Evolutionary conservation across 2,113 vertebrate species (phyloP).

Genomic region (Centropus unirufus): DNA sequence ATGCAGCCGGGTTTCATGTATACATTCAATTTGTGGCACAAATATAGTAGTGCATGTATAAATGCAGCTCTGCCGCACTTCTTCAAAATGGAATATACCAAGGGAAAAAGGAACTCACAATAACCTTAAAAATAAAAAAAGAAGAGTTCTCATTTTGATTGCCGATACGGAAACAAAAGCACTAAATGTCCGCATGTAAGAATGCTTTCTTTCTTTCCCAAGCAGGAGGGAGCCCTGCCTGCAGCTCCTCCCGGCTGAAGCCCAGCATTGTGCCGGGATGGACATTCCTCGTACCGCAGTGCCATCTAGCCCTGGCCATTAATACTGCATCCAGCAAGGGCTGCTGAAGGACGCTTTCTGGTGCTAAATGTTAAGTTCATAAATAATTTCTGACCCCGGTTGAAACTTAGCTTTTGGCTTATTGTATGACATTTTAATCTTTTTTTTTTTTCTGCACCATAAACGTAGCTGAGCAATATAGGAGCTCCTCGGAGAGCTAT

Average conservation of each 20-base stretch:
- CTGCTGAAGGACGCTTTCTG: not conserved
- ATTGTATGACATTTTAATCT: constrained; percentile 29
- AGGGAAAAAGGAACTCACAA: not conserved
- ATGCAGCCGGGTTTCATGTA: not conserved
- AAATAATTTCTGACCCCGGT: constrained; percentile 59
- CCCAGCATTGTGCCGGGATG: not conserved
- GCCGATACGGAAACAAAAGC: not conserved
- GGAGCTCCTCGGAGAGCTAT: not conserved
- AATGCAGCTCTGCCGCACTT: not conserved
- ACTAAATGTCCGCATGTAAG: not conserved
- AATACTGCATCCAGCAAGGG: not conserved
- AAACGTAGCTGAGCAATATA: constrained; percentile 2
- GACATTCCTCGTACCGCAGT: constrained; percentile 11
- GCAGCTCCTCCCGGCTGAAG: not conserved
- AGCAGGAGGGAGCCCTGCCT: not conserved
- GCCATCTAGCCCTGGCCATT: constrained; percentile 53
- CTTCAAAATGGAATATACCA: not conserved
- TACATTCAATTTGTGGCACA: not conserved
- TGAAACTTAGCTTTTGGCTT: constrained; percentile 47
- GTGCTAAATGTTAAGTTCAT: constrained; percentile 52
- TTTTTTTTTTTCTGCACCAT: constrained; percentile 16
- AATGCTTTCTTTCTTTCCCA: not conserved
- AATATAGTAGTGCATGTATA: not conserved
- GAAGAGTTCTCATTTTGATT: not conserved
- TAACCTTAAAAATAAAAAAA: not conserved